A percentile compares a stretch with the other conserved stretches of the same genome.
These are phyloP conservation scores for Acrossocheilus fasciatus DNA, from an alignment of 2,797 vertebrate species.

Conservation along the genomic window DNA sequence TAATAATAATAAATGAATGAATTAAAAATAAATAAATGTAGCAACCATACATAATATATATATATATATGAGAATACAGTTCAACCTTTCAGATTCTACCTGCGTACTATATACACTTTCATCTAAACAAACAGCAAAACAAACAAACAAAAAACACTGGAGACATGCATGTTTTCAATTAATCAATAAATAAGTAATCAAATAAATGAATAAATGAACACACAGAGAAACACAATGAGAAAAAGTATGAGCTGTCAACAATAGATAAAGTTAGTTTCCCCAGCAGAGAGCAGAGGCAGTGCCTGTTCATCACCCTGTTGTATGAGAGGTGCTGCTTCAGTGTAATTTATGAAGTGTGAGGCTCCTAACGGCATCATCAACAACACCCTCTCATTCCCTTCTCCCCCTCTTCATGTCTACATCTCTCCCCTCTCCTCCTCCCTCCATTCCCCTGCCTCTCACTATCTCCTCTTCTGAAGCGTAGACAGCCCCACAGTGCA, in stretches of 20 bases:
- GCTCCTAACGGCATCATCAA: slow-evolving; percentile 57
- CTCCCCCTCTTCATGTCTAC: slow-evolving; percentile 1
- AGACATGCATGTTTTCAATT: neutral
- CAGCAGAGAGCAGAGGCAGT: slow-evolving; percentile 36
- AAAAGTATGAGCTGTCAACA: slow-evolving; percentile 34
- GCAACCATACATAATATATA: too few species aligned
- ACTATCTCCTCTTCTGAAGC: slow-evolving; percentile 26
- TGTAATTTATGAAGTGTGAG: slow-evolving; percentile 60
- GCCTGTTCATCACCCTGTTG: slow-evolving; percentile 53
- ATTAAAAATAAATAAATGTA: too few species aligned
- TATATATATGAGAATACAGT: too few species aligned
- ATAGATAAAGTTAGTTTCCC: slow-evolving; percentile 53
- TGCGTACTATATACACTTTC: too few species aligned
- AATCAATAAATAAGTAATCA: neutral
- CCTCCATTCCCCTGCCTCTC: slow-evolving; percentile 16
- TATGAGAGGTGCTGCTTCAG: slow-evolving; percentile 55
- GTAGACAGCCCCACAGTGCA: slow-evolving; percentile 23
- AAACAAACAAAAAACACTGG: neutral
- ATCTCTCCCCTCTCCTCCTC: slow-evolving; percentile 27
- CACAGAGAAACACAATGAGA: neutral
- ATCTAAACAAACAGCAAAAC: too few species aligned
- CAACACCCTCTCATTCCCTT: slow-evolving; percentile 42
- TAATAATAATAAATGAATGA: neutral
- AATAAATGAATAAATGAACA: neutral
- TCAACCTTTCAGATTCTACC: too few species aligned